Percentiles rank a stretch among this genome's conserved stretches.
Evolutionary conservation across 2,888 invertebrate genomes (phyloP).

Genomic region (Vannuccia rotundouncinata): DNA sequence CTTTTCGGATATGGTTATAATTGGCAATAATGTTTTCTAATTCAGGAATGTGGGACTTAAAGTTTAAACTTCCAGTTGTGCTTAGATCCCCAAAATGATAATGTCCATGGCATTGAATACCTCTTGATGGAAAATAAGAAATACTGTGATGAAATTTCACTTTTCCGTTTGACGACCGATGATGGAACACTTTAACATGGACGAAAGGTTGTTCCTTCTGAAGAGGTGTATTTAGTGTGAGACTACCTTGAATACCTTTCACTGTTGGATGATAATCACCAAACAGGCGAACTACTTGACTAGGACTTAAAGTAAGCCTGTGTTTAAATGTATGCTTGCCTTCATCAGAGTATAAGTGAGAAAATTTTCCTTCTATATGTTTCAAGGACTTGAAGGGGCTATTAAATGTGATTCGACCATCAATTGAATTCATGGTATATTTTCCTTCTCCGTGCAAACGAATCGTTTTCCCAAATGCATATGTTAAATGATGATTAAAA

Average conservation of each 20-base stretch:
- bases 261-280: neutral
- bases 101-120: neutral
- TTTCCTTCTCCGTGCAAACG: conserved; percentile 8
- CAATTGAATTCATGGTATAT: neutral
- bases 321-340: neutral
- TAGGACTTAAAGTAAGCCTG: neutral
- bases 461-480: neutral
- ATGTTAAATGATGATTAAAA: conserved; percentile 1
- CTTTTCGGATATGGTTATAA: neutral
- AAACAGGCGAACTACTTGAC: neutral
- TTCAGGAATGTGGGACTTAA: neutral
- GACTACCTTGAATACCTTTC: neutral
- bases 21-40: neutral
- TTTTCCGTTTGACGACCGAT: neutral
- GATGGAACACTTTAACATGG: neutral
- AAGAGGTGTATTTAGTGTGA: neutral
- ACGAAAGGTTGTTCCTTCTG: neutral
- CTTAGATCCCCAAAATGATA: neutral
- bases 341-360: neutral
- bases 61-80: neutral
- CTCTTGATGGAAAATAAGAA: neutral
- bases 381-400: neutral
- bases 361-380: neutral
- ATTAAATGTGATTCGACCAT: neutral
- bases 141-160: neutral